Evolutionary conservation across 2,888 invertebrate genomes (phyloP).

Genomic region (Chloroclystis v-ata): DNA sequence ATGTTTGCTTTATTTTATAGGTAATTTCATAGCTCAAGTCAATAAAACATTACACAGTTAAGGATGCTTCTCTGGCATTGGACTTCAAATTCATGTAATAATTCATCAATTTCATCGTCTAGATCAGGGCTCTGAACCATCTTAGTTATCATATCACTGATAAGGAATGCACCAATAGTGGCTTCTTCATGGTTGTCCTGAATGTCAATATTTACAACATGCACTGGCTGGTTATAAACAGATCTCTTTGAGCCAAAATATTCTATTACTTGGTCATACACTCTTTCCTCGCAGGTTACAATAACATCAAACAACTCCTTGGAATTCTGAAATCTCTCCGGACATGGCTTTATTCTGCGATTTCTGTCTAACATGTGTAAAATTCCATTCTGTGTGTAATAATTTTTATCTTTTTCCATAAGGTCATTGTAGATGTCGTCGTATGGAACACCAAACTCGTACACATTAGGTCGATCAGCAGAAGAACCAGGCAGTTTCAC

Average conservation of each 20-base stretch:
- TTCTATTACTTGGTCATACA: slow-evolving; percentile 98
- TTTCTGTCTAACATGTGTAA: slow-evolving; percentile 99
- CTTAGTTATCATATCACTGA: slow-evolving; percentile 96
- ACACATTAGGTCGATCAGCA: slow-evolving; percentile 95
- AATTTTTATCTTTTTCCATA: slow-evolving; percentile 90
- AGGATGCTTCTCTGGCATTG: slow-evolving; percentile 91
- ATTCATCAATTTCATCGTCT: slow-evolving; percentile 98
- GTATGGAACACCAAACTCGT: slow-evolving; percentile 97
- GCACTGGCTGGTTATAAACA: slow-evolving; percentile 91
- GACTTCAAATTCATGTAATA: slow-evolving; percentile 95
- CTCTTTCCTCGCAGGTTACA: slow-evolving; percentile 98
- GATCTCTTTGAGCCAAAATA: slow-evolving; percentile 91
- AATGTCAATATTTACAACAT: slow-evolving; percentile 98
- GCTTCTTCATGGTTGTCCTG: slow-evolving; percentile 99
- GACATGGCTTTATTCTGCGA: slow-evolving; percentile 93
- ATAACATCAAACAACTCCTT: slow-evolving; percentile 96
- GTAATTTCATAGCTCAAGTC: slow-evolving; percentile 46
- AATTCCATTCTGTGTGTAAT: slow-evolving; percentile 98
- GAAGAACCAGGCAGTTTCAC: slow-evolving; percentile 98
- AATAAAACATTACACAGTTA: slow-evolving; percentile 97
- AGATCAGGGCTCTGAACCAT: slow-evolving; percentile 93
- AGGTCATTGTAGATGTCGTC: slow-evolving; percentile 97
- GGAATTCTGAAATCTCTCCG: slow-evolving; percentile 95
- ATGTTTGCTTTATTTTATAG: too few species aligned
- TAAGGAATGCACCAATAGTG: slow-evolving; percentile 97